Conservation (phyloP, 2,113 vertebrate genomes). For the Maccullochella peelii region DNA sequence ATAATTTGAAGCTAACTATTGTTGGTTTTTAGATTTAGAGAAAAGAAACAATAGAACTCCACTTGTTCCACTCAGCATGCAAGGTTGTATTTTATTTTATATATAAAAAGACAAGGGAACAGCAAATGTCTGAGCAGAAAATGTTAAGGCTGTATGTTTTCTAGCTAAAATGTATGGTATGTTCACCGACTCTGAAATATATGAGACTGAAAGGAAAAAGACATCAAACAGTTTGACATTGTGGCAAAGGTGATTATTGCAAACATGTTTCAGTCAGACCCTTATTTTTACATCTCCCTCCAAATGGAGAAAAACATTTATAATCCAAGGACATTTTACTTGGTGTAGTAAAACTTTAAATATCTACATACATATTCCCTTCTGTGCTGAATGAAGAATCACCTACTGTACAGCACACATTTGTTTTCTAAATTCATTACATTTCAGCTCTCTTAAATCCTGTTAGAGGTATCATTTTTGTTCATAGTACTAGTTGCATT, state of each 20-base stretch:
- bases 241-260: constrained; percentile 1
- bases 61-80: constrained; percentile 22
- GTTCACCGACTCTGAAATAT: neutral
- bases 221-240: constrained; percentile 1
- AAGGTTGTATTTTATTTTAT: constrained; percentile 56
- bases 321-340: neutral
- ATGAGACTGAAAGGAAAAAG: constrained; percentile 2
- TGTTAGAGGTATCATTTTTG: constrained; percentile 2
- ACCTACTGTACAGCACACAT: neutral
- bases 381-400: neutral
- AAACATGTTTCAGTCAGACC: constrained; percentile 14
- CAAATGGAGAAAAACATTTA: neutral
- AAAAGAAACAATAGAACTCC: neutral
- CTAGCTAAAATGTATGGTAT: constrained; percentile 3
- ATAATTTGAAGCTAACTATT: constrained; percentile 1
- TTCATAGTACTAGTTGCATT: neutral
- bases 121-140: constrained; percentile 35
- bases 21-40: neutral
- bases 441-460: neutral
- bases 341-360: constrained; percentile 10
- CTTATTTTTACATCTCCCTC: neutral
- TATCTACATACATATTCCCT: constrained; percentile 5
- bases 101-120: constrained; percentile 51
- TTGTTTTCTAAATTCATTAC: constrained; percentile 8
- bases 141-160: constrained; percentile 29